Base-by-base conservation (phyloP, 1,140 invertebrate species). In the Luehdorfia chinensis region DNA sequence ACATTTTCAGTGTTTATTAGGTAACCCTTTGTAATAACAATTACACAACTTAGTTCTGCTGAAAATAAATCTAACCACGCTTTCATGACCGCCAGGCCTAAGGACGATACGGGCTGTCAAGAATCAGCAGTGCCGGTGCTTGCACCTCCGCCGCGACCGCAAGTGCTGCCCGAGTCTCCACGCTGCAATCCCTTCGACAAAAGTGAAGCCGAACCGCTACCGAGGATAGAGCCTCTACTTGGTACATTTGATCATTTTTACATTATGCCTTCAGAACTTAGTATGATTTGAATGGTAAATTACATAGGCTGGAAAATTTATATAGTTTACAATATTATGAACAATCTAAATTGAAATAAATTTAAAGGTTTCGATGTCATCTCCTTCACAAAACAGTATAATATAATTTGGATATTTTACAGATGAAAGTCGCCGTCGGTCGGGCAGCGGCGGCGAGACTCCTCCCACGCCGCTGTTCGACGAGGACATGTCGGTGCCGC, bases 391-490 rank as follows among this genome's bases (percentile, higher is more conserved):
- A n/a, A n/a, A n/a, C n/a, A n/a, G n/a, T n/a, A n/a, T n/a, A n/a
- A n/a, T n/a, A n/a, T n/a, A n/a, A n/a, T n/a, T n/a, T n/a, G n/a
- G n/a, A n/a, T n/a, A n/a, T n/a, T n/a, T n/a, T n/a, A 53, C 52
- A 34, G 59, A 64, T 1, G 46, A 44, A 4, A 25, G 34, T 4
- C 36, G 80, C 70, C 23, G 87, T 88, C 4, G 89, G 55, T 32
- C 76, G 34, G 58, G 76, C 50, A 50, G 84, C 63, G 77, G 75
- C 12, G 71, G 67, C 2, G 81, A 96, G 79, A 95, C 93, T 18
- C 95, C 94, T 21, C 94, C 94, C 2, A 97, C 95, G 8, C 97
- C 97, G 6, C 89, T 99, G 3, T 99, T 96, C 79, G 97, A 99
- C 75, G 97, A 98, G 50, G 97, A 98, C 75, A 92, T 95, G 13